Evolutionary conservation across 2,113 vertebrate species (phyloP), one percentile per base, ranked within the genome.

Genomic region (Heterocephalus glaber): DNA sequence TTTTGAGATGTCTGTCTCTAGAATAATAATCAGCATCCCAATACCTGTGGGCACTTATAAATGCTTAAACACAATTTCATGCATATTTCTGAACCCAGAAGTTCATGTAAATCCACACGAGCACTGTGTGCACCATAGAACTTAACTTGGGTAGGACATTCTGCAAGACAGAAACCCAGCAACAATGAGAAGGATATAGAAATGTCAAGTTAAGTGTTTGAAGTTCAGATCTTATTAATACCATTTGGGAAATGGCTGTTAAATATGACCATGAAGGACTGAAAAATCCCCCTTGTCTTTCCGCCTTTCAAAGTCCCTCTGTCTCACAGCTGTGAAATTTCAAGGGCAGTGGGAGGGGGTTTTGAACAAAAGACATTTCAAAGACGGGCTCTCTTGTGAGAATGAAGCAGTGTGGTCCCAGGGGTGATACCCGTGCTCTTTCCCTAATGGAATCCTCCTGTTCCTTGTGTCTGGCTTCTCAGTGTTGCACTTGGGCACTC

Each of bases 171-270:
- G 58, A 96, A 96, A 81, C 66, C 44, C 30, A 86, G 92, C 86
- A 65, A 95, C 24, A 93, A 38, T 77, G 84, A 92, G 93, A 44
- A 97, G 92, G 95, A 97, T 92, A 92, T 96, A 95, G 97, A 98
- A 97, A 98, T 86, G 49, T 96, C 90, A 92, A 96, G 85, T 97
- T 96, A 82, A 13, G 95, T 68, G 97, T 98, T 94, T 94, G 94
- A 95, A 94, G 97, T 98, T 95, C 26, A 92, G 96, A 93, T 82
- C 95, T 98, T 97, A 94, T 97, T 95, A 97, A 96, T 96, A 92
- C 96, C 96, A 97, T 68, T 96, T 95, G 95, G 96, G 86, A 96
- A 94, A 70, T 68, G 38, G 61, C 88, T 92, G 81, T 94, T 96
- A 88, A 97, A 85, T 88, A 70, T 11, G 90, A n/a, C 84, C 92